Base-by-base conservation (phyloP, 2,888 invertebrate genomes). In the Eugnorisma glareosa region DNA sequence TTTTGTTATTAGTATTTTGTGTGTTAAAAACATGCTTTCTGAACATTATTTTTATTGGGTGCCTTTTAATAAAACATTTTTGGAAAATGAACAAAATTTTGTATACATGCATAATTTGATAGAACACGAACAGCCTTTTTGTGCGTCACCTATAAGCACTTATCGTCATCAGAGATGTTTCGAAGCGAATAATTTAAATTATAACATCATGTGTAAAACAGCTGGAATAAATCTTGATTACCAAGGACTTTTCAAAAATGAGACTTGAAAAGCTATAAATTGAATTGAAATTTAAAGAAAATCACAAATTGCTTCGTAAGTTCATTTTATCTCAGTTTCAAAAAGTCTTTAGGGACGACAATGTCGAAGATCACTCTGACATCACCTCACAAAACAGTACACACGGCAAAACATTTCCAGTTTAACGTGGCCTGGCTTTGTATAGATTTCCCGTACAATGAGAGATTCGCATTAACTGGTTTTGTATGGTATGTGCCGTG, bases 111-210 rank as follows among this genome's bases (percentile, higher is more conserved):
- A 82, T 59, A 40, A 68, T 48, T 81, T 61, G 8, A 63, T n/a
- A 61, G 51, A 84, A 69, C 31, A 45, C 31, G 57, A 76, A 81
- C 24, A 82, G 81, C 81, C 37, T 84, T 74, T 82, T 63, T 79
- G 69, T 82, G 82, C 67, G 40, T 76, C 67, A 51, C 28, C 64
- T 75, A 68, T 18, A 81, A 81, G 76, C 81, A 61, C 68, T 54
- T 70, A 71, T 79, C 69, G 67, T 66, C 51, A 71, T 72, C 51
- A 81, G 66, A 81, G 51, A 84, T 70, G 59, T 83, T 79, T 80
- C 11, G 40, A 82, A 75, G 75, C 75, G n/a, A 74, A 35, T 40
- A 43, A 28, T 79, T 45, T 40, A 77, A 77, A 77, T 77, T 18
- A 35, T 66, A 64, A 28, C 48, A 48, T 28, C 28, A 40, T 40